Evolutionary conservation across 2,888 invertebrate genomes (phyloP), one percentile per base, ranked within the genome.

Genomic region (Hyppa rectilinea): DNA sequence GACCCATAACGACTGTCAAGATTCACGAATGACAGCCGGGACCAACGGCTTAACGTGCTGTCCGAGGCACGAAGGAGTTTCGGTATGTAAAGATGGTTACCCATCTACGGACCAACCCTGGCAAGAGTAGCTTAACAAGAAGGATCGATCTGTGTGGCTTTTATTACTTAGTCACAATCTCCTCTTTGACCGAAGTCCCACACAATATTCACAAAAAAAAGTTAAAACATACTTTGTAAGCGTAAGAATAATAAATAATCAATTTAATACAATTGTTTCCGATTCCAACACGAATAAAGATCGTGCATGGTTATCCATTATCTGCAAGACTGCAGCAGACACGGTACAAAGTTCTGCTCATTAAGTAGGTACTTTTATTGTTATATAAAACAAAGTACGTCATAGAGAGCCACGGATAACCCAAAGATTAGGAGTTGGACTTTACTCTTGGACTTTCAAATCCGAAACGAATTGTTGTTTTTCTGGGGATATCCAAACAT

Each of bases 301-400:
- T 66, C 78, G 47, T 72, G 72, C n/a, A 61, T 71, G 60, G 64
- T 49, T 47, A 58, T 26, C 12, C 26, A 34, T 31, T 77, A 77
- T 72, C 72, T 47, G 9, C 45, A n/a, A 10, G 38, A 29, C 72
- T 47, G 9, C 45, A n/a, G 7, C 43, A 29, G 23, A 52, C 34
- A 53, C 36, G 36, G 72, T 55, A 5, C 72, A 72, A 72, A 78
- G 66, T 61, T 31, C 10, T 36, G 20, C 36, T 29, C 59, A 62
- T 56, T 60, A n/a, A n/a, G n/a, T n/a, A n/a, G n/a, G n/a, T n/a
- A 29, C 4, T 47, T 29, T 50, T 45, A 38, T 53, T 59, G 7
- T 61, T 59, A 4, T 36, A 9, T 31, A 14, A 12, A 50, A 40
- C 0, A 0, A 38, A 14, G 17, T 49, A 34, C 77, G 77, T 76